These are phyloP conservation scores for Pseudocheirus occidentalis DNA, from an alignment of 2,797 vertebrate genomes.

Conservation along the genomic window DNA sequence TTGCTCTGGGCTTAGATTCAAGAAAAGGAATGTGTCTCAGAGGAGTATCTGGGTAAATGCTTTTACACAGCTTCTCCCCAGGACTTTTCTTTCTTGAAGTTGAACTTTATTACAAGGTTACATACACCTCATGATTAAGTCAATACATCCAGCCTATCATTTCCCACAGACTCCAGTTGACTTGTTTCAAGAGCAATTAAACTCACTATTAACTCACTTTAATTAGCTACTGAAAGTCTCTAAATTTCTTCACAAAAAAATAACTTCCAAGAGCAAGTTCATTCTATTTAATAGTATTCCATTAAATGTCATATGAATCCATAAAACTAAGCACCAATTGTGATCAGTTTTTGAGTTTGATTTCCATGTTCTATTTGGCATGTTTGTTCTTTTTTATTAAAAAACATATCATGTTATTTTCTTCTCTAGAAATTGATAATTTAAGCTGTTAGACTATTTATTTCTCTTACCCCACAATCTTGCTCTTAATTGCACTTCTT, in stretches of 20 bases:
- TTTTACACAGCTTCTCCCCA: neutral
- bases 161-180: slow-evolving; percentile 44
- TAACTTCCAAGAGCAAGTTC: slow-evolving; percentile 23
- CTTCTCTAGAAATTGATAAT: neutral
- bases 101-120: neutral
- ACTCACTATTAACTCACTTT: slow-evolving; percentile 68
- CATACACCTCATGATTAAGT: neutral
- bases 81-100: neutral
- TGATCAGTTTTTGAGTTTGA: neutral
- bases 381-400: neutral
- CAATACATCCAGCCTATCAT: neutral
- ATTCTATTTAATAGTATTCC: neutral
- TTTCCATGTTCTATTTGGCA: neutral
- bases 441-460: neutral
- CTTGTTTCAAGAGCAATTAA: slow-evolving; percentile 65
- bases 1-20: neutral
- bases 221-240: slow-evolving; percentile 67
- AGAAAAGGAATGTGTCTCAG: neutral
- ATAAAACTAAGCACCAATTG: neutral
- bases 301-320: neutral
- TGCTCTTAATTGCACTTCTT: neutral
- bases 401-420: slow-evolving; percentile 1
- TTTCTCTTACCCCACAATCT: neutral
- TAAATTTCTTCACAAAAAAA: slow-evolving; percentile 45
- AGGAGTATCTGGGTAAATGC: neutral